Evolutionary conservation across 2,888 invertebrate genomes (phyloP).

Genomic region (Abrostola tripartita): DNA sequence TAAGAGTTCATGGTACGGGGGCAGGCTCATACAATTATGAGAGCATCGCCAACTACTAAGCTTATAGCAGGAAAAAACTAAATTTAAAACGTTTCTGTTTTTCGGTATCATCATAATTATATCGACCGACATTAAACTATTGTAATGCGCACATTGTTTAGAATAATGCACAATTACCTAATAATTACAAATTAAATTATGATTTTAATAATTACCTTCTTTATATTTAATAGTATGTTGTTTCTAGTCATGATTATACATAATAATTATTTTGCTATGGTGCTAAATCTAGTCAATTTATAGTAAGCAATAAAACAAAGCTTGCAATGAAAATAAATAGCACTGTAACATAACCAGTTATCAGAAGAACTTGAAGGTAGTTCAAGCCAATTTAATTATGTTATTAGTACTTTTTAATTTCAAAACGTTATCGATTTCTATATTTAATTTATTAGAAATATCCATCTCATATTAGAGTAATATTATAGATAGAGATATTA

Average conservation of each 20-base stretch:
- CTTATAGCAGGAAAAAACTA: no score
- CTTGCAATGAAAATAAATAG: constrained; percentile 39
- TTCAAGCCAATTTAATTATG: no score
- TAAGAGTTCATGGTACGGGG: no score
- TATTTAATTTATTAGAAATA: constrained; percentile 34
- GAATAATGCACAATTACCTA: neutral
- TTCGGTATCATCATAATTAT: no score
- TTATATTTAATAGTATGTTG: neutral
- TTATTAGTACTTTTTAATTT: constrained; percentile 22
- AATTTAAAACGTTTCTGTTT: no score
- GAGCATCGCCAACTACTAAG: no score
- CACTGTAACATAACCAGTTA: constrained; percentile 12
- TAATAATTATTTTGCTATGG: constrained; percentile 66
- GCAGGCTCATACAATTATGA: no score
- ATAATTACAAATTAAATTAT: neutral
- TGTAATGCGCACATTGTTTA: neutral
- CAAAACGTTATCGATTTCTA: constrained; percentile 26
- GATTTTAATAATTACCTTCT: no score
- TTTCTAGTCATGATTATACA: constrained; percentile 9
- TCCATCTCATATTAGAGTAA: constrained; percentile 27
- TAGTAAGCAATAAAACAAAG: constrained; percentile 54
- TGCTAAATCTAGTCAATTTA: constrained; percentile 71
- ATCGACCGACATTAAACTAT: no score
- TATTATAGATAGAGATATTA: constrained; percentile 30
- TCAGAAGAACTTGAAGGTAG: no score